Evolutionary conservation across 2,113 vertebrate species (phyloP).

Genomic region (Regulus satrapa): DNA sequence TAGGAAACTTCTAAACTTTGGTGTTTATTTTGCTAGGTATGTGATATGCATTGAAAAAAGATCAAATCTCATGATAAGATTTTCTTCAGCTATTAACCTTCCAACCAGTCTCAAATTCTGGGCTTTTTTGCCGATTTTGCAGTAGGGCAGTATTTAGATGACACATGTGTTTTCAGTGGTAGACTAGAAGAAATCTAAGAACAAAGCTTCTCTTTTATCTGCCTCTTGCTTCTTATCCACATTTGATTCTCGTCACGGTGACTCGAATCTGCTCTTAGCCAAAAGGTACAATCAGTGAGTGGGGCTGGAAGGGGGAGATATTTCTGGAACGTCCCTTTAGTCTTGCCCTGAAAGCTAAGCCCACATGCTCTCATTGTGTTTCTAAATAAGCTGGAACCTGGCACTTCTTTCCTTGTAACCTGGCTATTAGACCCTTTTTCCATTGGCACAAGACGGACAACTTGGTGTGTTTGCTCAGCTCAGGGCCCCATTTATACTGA

Average conservation of each 20-base stretch:
- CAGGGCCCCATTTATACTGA: slow-evolving; percentile 24
- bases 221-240: background rate
- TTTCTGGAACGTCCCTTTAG: background rate
- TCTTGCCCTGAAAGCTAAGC: background rate
- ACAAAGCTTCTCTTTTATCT: slow-evolving; percentile 3
- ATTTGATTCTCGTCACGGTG: background rate
- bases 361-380: background rate
- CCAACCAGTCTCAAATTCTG: background rate
- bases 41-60: background rate
- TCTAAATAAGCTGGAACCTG: background rate
- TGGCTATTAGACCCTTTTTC: slow-evolving; percentile 28
- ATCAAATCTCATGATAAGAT: background rate
- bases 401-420: slow-evolving; percentile 4
- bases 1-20: background rate
- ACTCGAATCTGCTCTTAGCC: background rate
- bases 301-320: background rate
- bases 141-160: background rate
- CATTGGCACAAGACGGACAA: slow-evolving; percentile 29
- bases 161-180: background rate
- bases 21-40: background rate
- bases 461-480: background rate
- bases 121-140: background rate
- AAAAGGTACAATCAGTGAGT: background rate
- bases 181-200: background rate
- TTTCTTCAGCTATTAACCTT: background rate